Evolutionary conservation across 2,888 invertebrate genomes (phyloP), one percentile per base, ranked within the genome.

Genomic region (Xestia c-nigrum): DNA sequence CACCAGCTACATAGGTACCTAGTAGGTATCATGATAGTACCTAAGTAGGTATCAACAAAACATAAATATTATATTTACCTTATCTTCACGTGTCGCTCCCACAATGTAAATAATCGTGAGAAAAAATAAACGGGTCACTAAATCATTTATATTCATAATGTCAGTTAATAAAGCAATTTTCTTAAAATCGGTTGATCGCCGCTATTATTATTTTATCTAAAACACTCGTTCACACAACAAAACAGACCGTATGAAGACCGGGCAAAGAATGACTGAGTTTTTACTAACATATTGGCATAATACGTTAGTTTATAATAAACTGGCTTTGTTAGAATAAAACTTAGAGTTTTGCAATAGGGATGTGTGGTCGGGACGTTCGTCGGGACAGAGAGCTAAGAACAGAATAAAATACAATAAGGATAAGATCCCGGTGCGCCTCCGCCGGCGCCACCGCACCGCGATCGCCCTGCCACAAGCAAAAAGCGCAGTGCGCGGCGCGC

Each of bases 331-430:
- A 88, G 80, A 89, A 88, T 88, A 89, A 87, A 89, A 89, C 86
- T 84, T 85, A 85, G 77, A 82, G 83, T 80, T 83, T 85, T 88
- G 89, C 90, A 90, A 90, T 88, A 88, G 87, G 90, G 90, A 90
- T 88, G 88, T 87, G 87, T 89, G 84, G 88, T 87, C 87, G 90
- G 91, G 91, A 93, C 95, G 95, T 94, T 93, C 93, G 92, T 83
- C 91, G 90, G 90, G 92, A 92, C 92, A 91, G 94, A 93, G 93
- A 92, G 94, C 93, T 92, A 92, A 91, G 93, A 93, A 93, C 94
- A 91, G 94, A 96, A 94, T 96, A 96, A 94, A 94, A 94, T 93
- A 94, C 93, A 95, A 93, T 92, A 94, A 94, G 93, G 94, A 94
- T 93, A 93, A 93, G 91, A 92, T 92, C 92, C 93, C 93, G 92